Base-by-base conservation (phyloP, 2,113 vertebrate genomes). In the Microtus richardsoni region DNA sequence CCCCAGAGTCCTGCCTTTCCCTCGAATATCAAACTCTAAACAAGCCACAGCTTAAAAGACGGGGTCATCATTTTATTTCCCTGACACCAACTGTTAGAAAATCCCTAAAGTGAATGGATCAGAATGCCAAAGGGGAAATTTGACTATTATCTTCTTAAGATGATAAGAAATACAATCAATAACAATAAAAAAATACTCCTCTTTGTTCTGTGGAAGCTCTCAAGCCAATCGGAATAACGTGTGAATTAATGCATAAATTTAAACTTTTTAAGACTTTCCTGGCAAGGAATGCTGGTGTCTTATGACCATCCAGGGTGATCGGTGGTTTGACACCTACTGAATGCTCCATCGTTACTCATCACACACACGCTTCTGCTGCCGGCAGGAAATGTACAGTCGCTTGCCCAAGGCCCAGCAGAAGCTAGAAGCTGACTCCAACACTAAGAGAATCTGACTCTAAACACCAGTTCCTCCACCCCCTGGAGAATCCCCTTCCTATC, bases 131-230 rank as follows among this genome's bases (percentile, higher is more conserved):
- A 52, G 26, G 16, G 54, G 58, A 79, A 52, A 16, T 19, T 60
- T 88, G 58, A 13, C 49, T 85, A 41, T 79, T 84, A 75, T 85
- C 86, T 60, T 85, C 86, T 60, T 60, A 47, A 60, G 49, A 60
- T 52, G 14, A 70, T 21, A 5, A 73, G 64, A 73, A 70, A 44
- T 21, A 22, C 70, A 71, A 71, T 71, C 52, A 47, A 28, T 13
- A 19, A 41, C 12, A 44, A 82, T 7, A 36, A 13, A n/a, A 62
- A 77, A 54, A 2, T 5, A 70, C 33, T 9, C 44, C 36, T 54
- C 26, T 22, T 88, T 68, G 11, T 77, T 88, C 71, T 96, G n/a
- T 83, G 70, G 54, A 84, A 44, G 54, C 60, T 82, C 39, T 82
- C 33, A 7, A 12, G 66, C 30, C 41, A 88, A 28, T 82, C 33